Evolutionary conservation across 2,888 invertebrate genomes (phyloP), one percentile per base, ranked within the genome.

Genomic region (Hylaea fasciaria): DNA sequence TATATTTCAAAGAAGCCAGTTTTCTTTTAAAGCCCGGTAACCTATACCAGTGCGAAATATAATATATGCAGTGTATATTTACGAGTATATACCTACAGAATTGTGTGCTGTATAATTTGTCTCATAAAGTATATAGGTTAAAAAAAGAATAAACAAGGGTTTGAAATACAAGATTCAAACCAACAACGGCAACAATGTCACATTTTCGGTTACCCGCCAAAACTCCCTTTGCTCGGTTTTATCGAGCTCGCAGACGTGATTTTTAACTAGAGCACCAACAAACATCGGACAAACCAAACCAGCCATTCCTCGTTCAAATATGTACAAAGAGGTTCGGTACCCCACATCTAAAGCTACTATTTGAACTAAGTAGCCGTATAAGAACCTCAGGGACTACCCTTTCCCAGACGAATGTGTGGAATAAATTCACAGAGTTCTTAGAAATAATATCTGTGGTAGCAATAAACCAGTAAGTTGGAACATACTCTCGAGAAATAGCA

Each of bases 391-490:
- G 88, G 89, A 91, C 83, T 83, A 86, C 85, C 22, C 81, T 82
- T 78, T 77, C 81, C 78, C 80, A 82, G 81, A 81, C 82, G 82
- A 83, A 85, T 82, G 81, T 80, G 82, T 73, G 78, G 81, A 86
- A 89, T 88, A 90, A 88, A 89, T 90, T 89, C 82, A 66, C 55
- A 65, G 85, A 87, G 83, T 89, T 88, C 89, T 87, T 87, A 89
- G 89, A 91, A 89, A 91, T 91, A 91, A 91, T 90, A 90, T 90
- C 86, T 85, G 79, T 73, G 77, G 77, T 85, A 85, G 90, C 86
- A 85, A 91, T 91, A 91, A 91, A 91, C 86, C 87, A 84, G 85
- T 79, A 90, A 90, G 86, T 90, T 88, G 82, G 85, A 85, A 87
- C 82, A 86, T 80, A 85, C 85, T 86, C 82, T 76, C 73, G 83